Conservation (phyloP, 2,113 vertebrate species). For the Eretmochelys imbricata region DNA sequence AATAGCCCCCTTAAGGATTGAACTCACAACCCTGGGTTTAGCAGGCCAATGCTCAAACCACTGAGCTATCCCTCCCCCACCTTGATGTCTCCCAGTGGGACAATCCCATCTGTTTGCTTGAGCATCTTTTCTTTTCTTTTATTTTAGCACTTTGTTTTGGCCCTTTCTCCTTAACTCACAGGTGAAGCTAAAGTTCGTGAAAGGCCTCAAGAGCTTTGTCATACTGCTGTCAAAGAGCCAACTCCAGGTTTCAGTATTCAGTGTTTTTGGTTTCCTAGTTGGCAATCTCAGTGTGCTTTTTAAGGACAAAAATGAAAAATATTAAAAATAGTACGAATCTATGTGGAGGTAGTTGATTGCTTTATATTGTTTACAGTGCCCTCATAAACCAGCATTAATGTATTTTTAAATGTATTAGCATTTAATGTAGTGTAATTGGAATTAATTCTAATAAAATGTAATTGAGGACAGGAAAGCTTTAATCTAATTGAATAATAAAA, state of each 20-base stretch:
- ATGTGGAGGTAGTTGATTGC: background rate
- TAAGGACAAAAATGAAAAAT: constrained; percentile 6
- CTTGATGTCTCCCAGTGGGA: background rate
- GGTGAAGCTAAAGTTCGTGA: background rate
- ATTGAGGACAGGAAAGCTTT: background rate
- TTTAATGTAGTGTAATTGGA: constrained; percentile 25
- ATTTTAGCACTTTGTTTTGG: background rate
- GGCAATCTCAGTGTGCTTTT: background rate
- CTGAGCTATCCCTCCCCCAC: too few relatives aligned
- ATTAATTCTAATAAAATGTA: constrained; percentile 33
- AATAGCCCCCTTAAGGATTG: too few relatives aligned
- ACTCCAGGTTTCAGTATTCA: background rate
- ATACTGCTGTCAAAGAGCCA: background rate
- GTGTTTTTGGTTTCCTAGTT: background rate
- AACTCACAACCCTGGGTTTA: too few relatives aligned
- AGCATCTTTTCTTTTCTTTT: background rate
- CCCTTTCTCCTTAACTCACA: background rate
- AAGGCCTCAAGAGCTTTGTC: background rate
- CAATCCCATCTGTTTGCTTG: background rate
- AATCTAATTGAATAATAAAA: background rate
- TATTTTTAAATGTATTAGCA: constrained; percentile 30
- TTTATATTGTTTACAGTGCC: constrained; percentile 19
- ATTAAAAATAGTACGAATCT: background rate
- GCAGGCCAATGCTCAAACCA: too few relatives aligned
- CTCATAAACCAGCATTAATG: constrained; percentile 8